phyloP scores from a whole-genome alignment of 2,797 vertebrate genomes.

The Phoeniculus purpureus region DNA sequence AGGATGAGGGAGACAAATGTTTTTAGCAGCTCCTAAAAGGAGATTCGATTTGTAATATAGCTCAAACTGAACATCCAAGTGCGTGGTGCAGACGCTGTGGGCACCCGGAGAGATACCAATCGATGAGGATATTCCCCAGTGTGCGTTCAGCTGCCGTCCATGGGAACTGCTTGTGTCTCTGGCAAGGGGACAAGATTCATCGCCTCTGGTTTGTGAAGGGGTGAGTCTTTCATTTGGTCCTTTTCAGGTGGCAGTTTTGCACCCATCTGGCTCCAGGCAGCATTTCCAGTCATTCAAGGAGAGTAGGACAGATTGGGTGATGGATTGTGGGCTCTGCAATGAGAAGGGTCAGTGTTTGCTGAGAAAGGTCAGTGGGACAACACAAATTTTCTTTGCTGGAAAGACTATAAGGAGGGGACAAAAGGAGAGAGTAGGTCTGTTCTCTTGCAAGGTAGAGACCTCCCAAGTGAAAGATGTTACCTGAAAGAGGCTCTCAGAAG shows the following conservation, averaged over 20 bases:
- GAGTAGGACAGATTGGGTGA: background rate
- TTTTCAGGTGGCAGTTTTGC: background rate
- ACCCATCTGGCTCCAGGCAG: background rate
- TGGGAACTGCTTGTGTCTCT: background rate
- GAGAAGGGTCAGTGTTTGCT: background rate
- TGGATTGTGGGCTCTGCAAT: background rate
- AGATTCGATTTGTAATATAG: background rate
- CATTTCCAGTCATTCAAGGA: background rate
- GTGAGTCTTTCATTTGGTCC: background rate
- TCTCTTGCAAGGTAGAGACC: background rate
- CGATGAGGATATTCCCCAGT: background rate
- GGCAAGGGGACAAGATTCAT: background rate
- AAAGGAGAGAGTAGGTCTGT: background rate
- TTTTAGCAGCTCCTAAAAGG: background rate
- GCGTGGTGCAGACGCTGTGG: background rate
- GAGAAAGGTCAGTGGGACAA: background rate
- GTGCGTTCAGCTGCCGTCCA: background rate
- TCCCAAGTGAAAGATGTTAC: background rate
- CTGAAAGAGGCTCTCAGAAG: background rate
- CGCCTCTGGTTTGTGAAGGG: background rate
- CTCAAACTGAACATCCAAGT: background rate
- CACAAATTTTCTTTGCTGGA: background rate
- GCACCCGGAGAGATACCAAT: background rate
- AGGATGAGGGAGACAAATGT: background rate
- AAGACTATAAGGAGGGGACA: background rate